A percentile compares a stretch with the other conserved stretches of the same genome.
Conservation (phyloP, 2,888 invertebrate species). For the Ctena decussata region DNA sequence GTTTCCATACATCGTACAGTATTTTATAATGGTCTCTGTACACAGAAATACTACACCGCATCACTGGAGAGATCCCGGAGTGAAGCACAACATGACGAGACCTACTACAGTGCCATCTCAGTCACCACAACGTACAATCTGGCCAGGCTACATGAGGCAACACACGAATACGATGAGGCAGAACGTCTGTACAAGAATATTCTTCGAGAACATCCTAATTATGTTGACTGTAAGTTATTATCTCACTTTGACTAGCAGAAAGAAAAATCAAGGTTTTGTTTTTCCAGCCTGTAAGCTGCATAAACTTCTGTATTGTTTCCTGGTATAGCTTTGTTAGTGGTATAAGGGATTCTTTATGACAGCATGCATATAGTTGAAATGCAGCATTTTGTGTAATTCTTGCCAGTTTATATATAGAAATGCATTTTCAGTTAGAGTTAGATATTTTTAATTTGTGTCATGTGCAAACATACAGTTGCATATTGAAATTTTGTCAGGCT, state of each 20-base stretch:
- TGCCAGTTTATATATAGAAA: no score
- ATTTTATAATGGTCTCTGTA: no score
- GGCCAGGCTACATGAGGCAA: constrained; percentile 96
- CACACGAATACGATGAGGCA: constrained; percentile 96
- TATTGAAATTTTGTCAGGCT: no score
- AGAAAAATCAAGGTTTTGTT: neutral
- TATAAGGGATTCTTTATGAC: no score
- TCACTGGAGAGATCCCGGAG: constrained; percentile 94
- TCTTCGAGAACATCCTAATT: constrained; percentile 98
- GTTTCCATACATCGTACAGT: no score
- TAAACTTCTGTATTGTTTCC: neutral
- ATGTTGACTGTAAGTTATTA: constrained; percentile 93
- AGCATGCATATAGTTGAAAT: no score
- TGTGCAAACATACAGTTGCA: no score
- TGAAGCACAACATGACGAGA: constrained; percentile 94
- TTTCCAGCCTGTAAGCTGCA: neutral
- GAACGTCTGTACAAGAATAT: constrained; percentile 99
- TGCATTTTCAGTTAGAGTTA: no score
- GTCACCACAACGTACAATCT: constrained; percentile 99
- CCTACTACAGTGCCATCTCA: constrained; percentile 98
- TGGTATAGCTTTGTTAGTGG: neutral
- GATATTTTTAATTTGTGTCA: no score
- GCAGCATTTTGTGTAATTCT: no score
- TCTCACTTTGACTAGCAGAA: neutral
- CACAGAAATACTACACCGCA: constrained; percentile 91